phyloP scores from a whole-genome alignment of 2,888 invertebrate species.

The Lycophotia porphyrea region DNA sequence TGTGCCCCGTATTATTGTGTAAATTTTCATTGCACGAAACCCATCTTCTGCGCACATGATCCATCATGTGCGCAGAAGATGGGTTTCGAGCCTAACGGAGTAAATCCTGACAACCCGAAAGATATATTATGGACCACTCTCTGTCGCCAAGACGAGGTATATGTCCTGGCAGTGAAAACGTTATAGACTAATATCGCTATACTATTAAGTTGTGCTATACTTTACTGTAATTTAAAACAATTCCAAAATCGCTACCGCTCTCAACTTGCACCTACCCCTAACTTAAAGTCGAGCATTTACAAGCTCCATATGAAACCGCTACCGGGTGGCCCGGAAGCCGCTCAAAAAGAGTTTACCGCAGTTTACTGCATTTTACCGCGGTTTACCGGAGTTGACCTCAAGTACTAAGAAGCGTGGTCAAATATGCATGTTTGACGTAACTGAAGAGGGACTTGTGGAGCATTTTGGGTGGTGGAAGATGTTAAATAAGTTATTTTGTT shows the following conservation, averaged over 20 bases:
- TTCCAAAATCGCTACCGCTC: constrained; percentile 33
- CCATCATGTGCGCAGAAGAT: no score
- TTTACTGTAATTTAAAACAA: background rate
- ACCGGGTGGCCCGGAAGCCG: constrained; percentile 76
- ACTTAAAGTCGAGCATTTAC: constrained; percentile 60
- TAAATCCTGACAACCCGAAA: no score
- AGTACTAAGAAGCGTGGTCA: constrained; percentile 26
- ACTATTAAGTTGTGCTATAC: background rate
- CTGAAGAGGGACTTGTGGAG: background rate
- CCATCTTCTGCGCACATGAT: no score
- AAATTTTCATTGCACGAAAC: no score
- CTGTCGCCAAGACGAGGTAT: background rate
- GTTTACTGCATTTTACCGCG: constrained; percentile 30
- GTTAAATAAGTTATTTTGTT: background rate
- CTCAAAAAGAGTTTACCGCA: constrained; percentile 62
- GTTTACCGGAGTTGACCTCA: constrained; percentile 46
- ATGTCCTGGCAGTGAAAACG: background rate
- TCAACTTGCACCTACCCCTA: constrained; percentile 36
- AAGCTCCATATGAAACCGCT: constrained; percentile 53
- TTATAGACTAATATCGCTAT: background rate
- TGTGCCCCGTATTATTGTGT: no score
- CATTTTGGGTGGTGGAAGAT: background rate
- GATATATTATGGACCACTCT: background rate
- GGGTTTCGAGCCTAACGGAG: no score
- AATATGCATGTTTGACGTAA: constrained; percentile 37